Conservation (phyloP, 2,888 invertebrate genomes). For the Cerceris ruficornis region DNA sequence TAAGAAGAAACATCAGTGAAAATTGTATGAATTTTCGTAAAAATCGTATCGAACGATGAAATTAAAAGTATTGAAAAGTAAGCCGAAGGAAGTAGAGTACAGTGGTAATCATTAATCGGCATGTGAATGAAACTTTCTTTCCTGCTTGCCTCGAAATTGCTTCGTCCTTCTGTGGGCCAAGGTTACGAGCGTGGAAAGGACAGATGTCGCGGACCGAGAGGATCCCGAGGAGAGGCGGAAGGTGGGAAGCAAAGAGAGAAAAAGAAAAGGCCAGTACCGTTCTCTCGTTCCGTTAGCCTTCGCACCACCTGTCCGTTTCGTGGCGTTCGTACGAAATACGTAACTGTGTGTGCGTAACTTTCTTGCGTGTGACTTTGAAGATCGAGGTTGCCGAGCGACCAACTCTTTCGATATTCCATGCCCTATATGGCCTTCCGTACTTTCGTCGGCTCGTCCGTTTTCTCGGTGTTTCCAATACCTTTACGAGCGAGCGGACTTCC, state of each 20-base stretch:
- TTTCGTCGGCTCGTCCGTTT: no score
- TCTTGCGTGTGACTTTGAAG: constrained; percentile 42
- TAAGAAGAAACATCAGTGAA: no score
- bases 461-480: no score
- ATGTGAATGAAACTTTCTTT: constrained; percentile 8
- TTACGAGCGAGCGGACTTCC: no score
- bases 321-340: constrained; percentile 6
- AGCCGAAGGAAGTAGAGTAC: no score
- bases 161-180: constrained; percentile 33
- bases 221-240: constrained; percentile 13
- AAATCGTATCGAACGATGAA: no score
- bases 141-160: neutral
- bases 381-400: constrained; percentile 61
- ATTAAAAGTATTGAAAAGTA: no score
- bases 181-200: constrained; percentile 26
- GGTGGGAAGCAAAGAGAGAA: constrained; percentile 30
- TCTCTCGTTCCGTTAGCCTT: constrained; percentile 69
- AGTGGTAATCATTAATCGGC: no score
- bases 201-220: constrained; percentile 22
- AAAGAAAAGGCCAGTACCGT: constrained; percentile 67
- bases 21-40: no score
- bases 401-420: constrained; percentile 22
- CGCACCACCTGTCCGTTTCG: constrained; percentile 58
- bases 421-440: neutral
- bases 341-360: constrained; percentile 20